These are phyloP conservation scores for Cichlasoma orientale DNA, from an alignment of 2,797 vertebrate genomes.

Conservation along the genomic window DNA sequence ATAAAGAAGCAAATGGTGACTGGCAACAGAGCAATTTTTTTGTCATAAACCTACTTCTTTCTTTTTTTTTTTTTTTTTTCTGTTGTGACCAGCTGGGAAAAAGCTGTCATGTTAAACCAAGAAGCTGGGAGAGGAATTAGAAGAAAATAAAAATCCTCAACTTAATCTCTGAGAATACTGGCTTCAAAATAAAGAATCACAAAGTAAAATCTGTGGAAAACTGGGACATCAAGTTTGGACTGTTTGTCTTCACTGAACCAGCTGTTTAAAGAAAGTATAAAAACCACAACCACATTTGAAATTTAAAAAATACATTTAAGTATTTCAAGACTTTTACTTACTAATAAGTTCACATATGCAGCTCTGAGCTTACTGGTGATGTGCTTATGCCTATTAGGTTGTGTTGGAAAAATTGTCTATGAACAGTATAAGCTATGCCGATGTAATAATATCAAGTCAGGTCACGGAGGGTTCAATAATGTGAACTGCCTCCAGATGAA, in stretches of 20 bases:
- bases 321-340: background rate
- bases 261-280: background rate
- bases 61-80: background rate
- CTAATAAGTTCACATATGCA: background rate
- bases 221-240: no score
- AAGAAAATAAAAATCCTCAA: background rate
- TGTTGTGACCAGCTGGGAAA: background rate
- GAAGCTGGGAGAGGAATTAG: background rate
- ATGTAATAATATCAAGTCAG: conserved; percentile 27
- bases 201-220: no score
- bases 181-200: background rate
- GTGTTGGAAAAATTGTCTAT: background rate
- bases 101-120: background rate
- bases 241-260: background rate
- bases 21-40: background rate
- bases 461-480: conserved; percentile 42
- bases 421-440: background rate
- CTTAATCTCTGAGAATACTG: background rate
- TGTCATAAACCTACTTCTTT: background rate
- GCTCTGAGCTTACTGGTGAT: background rate
- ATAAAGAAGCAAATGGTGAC: no score
- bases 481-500: conserved; percentile 50
- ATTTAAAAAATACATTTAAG: background rate
- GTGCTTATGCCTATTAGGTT: background rate
- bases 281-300: background rate